Base-by-base conservation (phyloP, 2,888 invertebrate species). In the Neria commutata region DNA sequence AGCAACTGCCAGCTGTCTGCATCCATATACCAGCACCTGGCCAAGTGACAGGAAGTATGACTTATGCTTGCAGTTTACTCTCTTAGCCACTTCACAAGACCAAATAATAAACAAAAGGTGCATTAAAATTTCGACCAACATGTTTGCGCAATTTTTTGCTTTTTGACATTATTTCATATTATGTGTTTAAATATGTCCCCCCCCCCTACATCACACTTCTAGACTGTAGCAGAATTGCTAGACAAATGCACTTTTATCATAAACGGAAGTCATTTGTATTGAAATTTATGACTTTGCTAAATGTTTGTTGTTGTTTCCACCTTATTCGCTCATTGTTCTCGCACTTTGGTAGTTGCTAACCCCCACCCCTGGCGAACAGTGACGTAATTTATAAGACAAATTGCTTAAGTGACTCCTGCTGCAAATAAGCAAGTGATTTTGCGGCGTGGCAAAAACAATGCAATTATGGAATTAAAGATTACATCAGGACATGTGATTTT, bases 161-260 rank as follows among this genome's bases (percentile, higher is more conserved):
- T 6, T 29, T 29, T 29, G 29, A 11, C 11, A 11, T 29, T 6
- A 11, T 29, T 29, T 29, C 6, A 29, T 29, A 29, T 29, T 29
- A 29, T 8, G 29, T 29, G 29, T 11, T 11, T 8, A 8, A 8
- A 8, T 29, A 11, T 11, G 29, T 29, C 6, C 29, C 11, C 29
- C 29, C 29, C 6, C 6, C 29, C 6, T 29, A 29, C 29, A 29
- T 8, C 6, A 29, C 11, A 11, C 29, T 29, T 29, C 6, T 11
- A 29, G n/a, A n/a, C n/a, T n/a, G n/a, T n/a, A n/a, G n/a, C n/a
- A n/a, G n/a, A n/a, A n/a, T n/a, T n/a, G n/a, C n/a, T n/a, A n/a
- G n/a, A n/a, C n/a, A 29, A 46, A 46, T 46, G 54, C 42, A 45
- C 54, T 54, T 54, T 54, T 46, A 54, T 54, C 46, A 46, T 54